Evolutionary conservation across 2,888 invertebrate genomes (phyloP).

Genomic region (Brachyptera putata): DNA sequence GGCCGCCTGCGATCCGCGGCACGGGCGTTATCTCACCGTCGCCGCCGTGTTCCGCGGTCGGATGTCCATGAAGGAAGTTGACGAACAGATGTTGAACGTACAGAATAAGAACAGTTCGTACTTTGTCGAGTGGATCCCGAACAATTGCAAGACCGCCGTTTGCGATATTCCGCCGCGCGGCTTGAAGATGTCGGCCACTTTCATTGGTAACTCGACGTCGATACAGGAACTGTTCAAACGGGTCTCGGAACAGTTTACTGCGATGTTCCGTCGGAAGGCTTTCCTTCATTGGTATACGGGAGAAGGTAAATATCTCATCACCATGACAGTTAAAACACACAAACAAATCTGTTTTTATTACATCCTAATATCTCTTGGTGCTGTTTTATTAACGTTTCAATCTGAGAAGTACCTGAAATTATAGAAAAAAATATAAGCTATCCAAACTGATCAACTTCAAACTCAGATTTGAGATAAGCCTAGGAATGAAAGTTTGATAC

Average conservation of each 20-base stretch:
- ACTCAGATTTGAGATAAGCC: too few relatives aligned
- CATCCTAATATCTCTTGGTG: too few relatives aligned
- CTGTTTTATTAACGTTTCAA: too few relatives aligned
- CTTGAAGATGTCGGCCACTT: slow-evolving; percentile 76
- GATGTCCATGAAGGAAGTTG: slow-evolving; percentile 65
- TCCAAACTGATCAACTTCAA: too few relatives aligned
- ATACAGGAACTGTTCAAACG: slow-evolving; percentile 87
- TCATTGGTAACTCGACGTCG: slow-evolving; percentile 82
- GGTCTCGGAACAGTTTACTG: slow-evolving; percentile 65
- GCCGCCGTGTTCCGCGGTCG: slow-evolving; percentile 55
- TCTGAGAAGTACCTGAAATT: too few relatives aligned
- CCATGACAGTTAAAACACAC: too few relatives aligned
- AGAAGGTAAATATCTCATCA: too few relatives aligned
- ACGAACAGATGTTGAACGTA: slow-evolving; percentile 74
- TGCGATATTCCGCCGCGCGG: slow-evolving; percentile 72
- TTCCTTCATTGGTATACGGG: slow-evolving; percentile 88
- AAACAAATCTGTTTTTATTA: too few relatives aligned
- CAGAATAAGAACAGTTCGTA: slow-evolving; percentile 76
- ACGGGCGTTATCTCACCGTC: slow-evolving; percentile 55
- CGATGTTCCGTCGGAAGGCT: slow-evolving; percentile 50
- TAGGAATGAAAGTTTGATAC: too few relatives aligned
- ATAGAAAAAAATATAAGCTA: too few relatives aligned
- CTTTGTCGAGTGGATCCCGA: slow-evolving; percentile 80
- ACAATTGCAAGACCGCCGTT: slow-evolving; percentile 75
- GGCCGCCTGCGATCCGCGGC: slow-evolving; percentile 58